These are phyloP conservation scores for Drosophila hamatofila DNA, from an alignment of 2,888 invertebrate genomes.

Conservation along the genomic window DNA sequence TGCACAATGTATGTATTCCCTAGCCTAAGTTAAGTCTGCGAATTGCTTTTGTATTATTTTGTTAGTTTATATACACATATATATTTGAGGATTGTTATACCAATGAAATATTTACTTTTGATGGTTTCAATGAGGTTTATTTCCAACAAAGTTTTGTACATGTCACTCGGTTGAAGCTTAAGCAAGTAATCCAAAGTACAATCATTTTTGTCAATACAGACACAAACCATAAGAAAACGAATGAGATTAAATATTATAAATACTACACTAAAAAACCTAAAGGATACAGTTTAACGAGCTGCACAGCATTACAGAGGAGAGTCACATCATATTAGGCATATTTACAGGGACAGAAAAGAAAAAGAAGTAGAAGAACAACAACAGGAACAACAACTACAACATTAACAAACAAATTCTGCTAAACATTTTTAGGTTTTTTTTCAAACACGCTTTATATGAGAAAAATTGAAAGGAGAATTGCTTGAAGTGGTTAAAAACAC, in stretches of 20 bases:
- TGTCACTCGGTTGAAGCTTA: conserved; percentile 71
- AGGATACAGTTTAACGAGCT: conserved; percentile 16
- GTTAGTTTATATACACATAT: conserved; percentile 19
- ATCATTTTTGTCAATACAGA: conserved; percentile 80
- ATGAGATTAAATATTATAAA: conserved; percentile 16
- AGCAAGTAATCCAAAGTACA: conserved; percentile 76
- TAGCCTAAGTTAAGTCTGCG: conserved; percentile 64
- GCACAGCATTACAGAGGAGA: conserved; percentile 18
- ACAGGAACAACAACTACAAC: conserved; percentile 24
- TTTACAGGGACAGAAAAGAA: conserved; percentile 69
- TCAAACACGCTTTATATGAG: conserved; percentile 62
- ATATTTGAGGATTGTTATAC: conserved; percentile 28
- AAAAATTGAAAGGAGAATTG: conserved; percentile 11
- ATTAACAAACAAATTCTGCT: conserved; percentile 63
- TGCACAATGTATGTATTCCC: conserved; percentile 67
- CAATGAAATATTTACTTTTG: conserved; percentile 50
- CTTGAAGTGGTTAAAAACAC: conserved; percentile 17
- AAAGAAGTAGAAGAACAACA: conserved; percentile 11
- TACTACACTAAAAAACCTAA: conserved; percentile 17
- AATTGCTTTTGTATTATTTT: conserved; percentile 16
- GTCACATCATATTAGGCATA: conserved; percentile 30
- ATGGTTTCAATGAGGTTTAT: conserved; percentile 68
- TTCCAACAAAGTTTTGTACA: conserved; percentile 55
- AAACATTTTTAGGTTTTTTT: conserved; percentile 67
- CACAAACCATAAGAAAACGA: conserved; percentile 44